Base-by-base conservation (phyloP, 2,797 vertebrate species). In the Cottoperca gobio region DNA sequence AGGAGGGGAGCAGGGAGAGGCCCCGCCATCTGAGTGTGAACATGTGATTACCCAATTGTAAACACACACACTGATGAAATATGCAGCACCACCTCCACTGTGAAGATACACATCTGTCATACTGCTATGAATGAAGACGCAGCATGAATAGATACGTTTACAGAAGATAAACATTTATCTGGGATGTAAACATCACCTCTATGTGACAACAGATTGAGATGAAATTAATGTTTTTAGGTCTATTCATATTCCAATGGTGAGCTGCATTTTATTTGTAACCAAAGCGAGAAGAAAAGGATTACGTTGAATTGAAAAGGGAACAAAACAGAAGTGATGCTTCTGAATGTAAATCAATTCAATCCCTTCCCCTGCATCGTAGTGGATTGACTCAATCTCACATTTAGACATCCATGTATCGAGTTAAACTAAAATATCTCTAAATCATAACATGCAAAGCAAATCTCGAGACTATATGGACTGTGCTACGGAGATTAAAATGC, bases 341-440 rank as follows among this genome's bases (percentile, higher is more conserved):
- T 46, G 26, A 80, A 79, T 70, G n/a, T 49, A 83, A 81, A 88
- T 85, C 67, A 43, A 35, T 71, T 78, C 68, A 64, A 28, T 69
- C 42, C 42, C n/a, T 23, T 12, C 23, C 14, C 4, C 0, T 12
- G 55, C 46, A 49, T 62, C 49, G 23, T 0, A 12, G 61, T 23
- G 55, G 62, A 75, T 8, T 53, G 60, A 73, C 46, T 72, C 45
- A 64, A 40, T 76, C 59, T 78, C 48, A 68, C 49, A 70, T 76
- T 66, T 52, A 60, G 62, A 82, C 40, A 28, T 17, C n/a, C 13
- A 31, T 17, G 33, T 10, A 8, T 39, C 37, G 16, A 66, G 43
- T 46, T 57, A 9, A 77, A 52, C 24, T 11, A 33, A 62, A 73
- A 45, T 11, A 53, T 69, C 10, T 66, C 9, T 60, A 76, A 62